Percentiles rank a stretch among this genome's conserved stretches.
Evolutionary conservation across 2,797 vertebrate species (phyloP).

Genomic region (Peromyscus eremicus): DNA sequence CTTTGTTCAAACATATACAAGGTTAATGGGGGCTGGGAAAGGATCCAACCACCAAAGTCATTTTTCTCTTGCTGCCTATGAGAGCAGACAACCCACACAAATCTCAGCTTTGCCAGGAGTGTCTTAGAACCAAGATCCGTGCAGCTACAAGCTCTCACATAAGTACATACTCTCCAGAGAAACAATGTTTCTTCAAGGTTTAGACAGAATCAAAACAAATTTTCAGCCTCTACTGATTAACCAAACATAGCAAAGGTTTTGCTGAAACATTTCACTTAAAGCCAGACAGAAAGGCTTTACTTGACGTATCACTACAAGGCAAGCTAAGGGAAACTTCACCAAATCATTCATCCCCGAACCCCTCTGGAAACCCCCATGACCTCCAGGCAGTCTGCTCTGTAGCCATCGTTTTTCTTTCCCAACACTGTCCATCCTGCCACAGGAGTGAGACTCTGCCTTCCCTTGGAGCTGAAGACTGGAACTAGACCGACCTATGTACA

Average conservation of each 20-base stretch:
- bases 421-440: constrained; percentile 3
- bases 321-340: background rate
- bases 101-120: background rate
- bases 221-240: background rate
- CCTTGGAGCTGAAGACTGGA: background rate
- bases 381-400: background rate
- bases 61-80: background rate
- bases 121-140: background rate
- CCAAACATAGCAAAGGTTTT: background rate
- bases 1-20: background rate
- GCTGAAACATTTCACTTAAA: background rate
- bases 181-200: background rate
- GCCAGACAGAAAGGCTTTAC: background rate
- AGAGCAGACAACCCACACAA: background rate
- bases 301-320: background rate
- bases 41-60: background rate
- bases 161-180: background rate
- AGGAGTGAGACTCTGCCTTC: background rate
- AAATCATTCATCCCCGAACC: background rate
- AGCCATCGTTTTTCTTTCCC: background rate
- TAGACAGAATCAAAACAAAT: background rate
- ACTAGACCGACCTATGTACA: background rate
- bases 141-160: background rate
- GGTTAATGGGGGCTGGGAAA: background rate
- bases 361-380: background rate